Conservation (phyloP, 2,888 invertebrate species). For the Hyalella azteca region DNA sequence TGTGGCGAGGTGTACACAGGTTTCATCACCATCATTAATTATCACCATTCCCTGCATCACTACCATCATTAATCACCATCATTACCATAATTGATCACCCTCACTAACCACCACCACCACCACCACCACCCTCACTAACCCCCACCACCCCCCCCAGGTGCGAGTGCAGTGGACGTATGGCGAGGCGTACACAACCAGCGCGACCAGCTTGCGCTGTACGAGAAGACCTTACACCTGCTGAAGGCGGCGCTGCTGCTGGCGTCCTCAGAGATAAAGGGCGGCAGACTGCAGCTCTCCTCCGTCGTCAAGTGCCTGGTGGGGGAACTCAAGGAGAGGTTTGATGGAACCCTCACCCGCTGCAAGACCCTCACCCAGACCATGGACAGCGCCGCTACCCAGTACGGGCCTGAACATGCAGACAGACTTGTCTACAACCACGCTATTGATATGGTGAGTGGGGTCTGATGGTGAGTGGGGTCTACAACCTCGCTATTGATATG, state of each 20-base stretch:
- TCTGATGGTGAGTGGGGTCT: conserved; percentile 77
- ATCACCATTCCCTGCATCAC: too few species aligned
- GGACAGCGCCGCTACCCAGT: conserved; percentile 58
- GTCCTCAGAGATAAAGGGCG: conserved; percentile 81
- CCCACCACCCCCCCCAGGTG: conserved; percentile 38
- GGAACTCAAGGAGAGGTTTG: conserved; percentile 90
- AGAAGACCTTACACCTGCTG: conserved; percentile 89
- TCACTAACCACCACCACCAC: too few species aligned
- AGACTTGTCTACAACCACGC: conserved; percentile 97
- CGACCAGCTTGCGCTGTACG: conserved; percentile 84
- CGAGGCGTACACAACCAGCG: conserved; percentile 66
- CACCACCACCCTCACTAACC: too few species aligned
- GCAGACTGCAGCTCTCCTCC: conserved; percentile 86
- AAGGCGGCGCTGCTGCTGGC: conserved; percentile 92
- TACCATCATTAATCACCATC: too few species aligned
- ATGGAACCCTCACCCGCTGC: conserved; percentile 83
- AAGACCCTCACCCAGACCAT: conserved; percentile 76
- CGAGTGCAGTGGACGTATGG: conserved; percentile 43
- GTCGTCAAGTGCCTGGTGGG: conserved; percentile 91
- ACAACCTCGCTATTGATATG: conserved; percentile 97
- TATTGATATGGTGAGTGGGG: conserved; percentile 83
- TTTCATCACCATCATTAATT: too few species aligned
- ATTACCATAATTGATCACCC: too few species aligned
- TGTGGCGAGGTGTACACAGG: conserved; percentile 60
- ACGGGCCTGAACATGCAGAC: conserved; percentile 64